These are phyloP conservation scores for Drosophila sp. DNA, from an alignment of 1,140 invertebrate genomes.

Conservation along the genomic window DNA sequence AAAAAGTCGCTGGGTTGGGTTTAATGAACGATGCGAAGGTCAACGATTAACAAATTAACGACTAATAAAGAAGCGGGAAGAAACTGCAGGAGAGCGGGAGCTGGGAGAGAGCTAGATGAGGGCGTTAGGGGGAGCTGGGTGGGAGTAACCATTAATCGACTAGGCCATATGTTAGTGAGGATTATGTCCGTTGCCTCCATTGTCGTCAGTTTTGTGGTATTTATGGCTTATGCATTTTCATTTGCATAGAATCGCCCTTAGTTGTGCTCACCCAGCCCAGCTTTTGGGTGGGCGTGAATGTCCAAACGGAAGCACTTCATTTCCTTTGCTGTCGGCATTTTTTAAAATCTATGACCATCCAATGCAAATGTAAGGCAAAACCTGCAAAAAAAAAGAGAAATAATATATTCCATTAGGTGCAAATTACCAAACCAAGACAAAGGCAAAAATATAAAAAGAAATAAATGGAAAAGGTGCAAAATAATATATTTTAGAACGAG, in stretches of 20 bases:
- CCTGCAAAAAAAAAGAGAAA: constrained; percentile 20
- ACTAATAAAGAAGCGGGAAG: constrained; percentile 31
- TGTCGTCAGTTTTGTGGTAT: constrained; percentile 33
- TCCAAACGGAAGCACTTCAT: constrained; percentile 71
- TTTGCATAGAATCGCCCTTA: constrained; percentile 37
- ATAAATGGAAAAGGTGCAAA: constrained; percentile 21
- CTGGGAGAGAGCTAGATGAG: background rate
- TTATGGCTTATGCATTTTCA: constrained; percentile 59
- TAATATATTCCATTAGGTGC: constrained; percentile 72
- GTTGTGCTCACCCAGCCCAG: no score
- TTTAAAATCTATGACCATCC: constrained; percentile 78
- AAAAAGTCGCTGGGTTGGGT: constrained; percentile 17
- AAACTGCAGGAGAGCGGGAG: background rate
- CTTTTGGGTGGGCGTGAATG: constrained; percentile 1
- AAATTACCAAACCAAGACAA: constrained; percentile 64
- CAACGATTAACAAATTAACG: constrained; percentile 55
- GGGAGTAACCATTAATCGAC: constrained; percentile 52
- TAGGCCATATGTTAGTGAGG: constrained; percentile 71
- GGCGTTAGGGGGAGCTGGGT: background rate
- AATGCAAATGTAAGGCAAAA: constrained; percentile 57
- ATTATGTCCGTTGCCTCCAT: constrained; percentile 52
- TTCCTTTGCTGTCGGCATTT: constrained; percentile 75
- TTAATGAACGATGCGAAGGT: constrained; percentile 61
- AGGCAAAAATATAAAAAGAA: constrained; percentile 31
- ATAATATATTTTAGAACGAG: constrained; percentile 9